Evolutionary conservation across 2,888 invertebrate genomes (phyloP).

Genomic region (Thera obeliscata): DNA sequence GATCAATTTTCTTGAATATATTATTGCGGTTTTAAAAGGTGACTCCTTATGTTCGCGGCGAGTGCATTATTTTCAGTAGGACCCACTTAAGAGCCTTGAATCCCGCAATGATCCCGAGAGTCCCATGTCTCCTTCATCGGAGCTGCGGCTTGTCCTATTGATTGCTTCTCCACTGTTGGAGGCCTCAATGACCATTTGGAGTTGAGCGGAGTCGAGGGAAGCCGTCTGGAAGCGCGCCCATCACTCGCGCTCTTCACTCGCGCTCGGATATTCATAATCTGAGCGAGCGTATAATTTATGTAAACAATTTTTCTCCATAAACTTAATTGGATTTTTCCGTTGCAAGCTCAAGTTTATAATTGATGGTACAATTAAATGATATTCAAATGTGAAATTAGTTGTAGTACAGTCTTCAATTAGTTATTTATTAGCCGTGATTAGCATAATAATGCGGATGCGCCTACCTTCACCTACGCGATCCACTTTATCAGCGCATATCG

Average conservation of each 20-base stretch:
- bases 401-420: constrained; percentile 50
- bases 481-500: constrained; percentile 4
- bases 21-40: no score
- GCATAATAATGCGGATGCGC: constrained; percentile 44
- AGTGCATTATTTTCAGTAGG: no score
- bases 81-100: no score
- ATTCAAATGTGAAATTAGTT: constrained; percentile 45
- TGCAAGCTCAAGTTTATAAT: constrained; percentile 40
- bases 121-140: no score
- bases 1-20: no score
- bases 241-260: background rate
- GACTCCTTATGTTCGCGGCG: no score
- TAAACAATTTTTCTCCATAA: constrained; percentile 45
- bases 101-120: no score
- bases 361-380: constrained; percentile 45
- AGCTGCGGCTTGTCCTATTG: no score
- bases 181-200: background rate
- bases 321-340: constrained; percentile 45
- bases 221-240: no score
- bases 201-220: background rate
- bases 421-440: constrained; percentile 51
- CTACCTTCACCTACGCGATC: background rate
- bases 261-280: constrained; percentile 18
- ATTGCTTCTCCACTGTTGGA: no score
- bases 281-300: constrained; percentile 36